Conservation (phyloP, 2,113 vertebrate species). For the Micronycteris hirsuta region DNA sequence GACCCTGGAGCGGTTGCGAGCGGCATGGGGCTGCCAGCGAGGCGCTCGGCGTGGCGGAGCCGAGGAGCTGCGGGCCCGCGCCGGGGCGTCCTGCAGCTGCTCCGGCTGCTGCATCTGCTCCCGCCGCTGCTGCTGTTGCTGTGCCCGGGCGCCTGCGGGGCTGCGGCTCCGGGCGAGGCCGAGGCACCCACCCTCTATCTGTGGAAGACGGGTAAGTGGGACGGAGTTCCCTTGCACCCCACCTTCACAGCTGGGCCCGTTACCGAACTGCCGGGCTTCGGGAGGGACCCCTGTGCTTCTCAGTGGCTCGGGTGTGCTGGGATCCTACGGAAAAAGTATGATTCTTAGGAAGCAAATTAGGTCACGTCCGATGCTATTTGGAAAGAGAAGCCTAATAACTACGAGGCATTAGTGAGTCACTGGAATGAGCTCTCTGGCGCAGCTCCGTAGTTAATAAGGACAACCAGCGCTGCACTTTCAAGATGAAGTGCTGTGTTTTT, state of each 20-base stretch:
- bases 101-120: conserved; percentile 53
- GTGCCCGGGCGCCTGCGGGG: conserved; percentile 74
- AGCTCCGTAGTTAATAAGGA: conserved; percentile 8
- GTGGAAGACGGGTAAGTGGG: conserved; percentile 94
- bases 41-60: conserved; percentile 64
- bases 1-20: conserved; percentile 74
- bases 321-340: background rate
- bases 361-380: background rate
- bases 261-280: background rate
- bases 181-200: conserved; percentile 90
- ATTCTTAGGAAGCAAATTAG: conserved; percentile 6
- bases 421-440: background rate
- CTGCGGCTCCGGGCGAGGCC: conserved; percentile 83
- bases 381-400: conserved; percentile 11
- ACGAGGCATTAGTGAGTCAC: conserved; percentile 35
- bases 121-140: conserved; percentile 83
- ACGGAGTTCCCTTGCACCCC: background rate
- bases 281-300: background rate
- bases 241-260: background rate
- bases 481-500: background rate
- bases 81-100: conserved; percentile 42
- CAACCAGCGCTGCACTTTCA: background rate
- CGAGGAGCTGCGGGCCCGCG: background rate
- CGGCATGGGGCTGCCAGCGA: conserved; percentile 85
- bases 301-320: background rate